Evolutionary conservation across 2,888 invertebrate genomes (phyloP), one percentile per base, ranked within the genome.

Genomic region (Melieria omissa): DNA sequence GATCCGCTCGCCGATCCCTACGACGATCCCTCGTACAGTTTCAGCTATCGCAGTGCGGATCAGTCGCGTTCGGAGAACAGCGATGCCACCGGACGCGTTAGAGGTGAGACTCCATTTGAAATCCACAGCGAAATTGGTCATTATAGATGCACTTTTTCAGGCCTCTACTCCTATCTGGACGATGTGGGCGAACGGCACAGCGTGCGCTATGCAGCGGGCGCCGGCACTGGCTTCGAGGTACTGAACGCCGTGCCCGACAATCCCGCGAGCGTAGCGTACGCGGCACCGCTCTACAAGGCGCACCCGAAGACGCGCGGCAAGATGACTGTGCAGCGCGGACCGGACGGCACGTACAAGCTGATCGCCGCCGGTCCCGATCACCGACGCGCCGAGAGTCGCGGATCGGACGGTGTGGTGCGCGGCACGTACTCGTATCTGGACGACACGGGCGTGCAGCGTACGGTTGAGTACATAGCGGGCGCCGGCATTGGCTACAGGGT

Each of bases 391-490:
- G 93, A 94, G 85, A 90, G 91, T 76, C 92, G 92, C 75, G 93
- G 92, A 75, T 88, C 92, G 0, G 90, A 90, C 70, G 93, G 93
- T 14, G 90, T 93, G 76, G 93, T 93, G 2, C 88, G 92, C 76
- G 94, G 93, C 47, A 92, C 93, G 0, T 93, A 93, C 87, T 93
- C 93, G 0, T 94, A 93, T 82, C 85, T 93, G 16, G 93, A 93
- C 78, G 93, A 93, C 80, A 93, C 93, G 86, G 93, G 93, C 1
- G 90, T 92, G 44, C 93, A 93, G 83, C 90, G 91, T 76, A 92
- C 93, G 0, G 93, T 93, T 0, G 91, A 93, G 84, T 94, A 94
- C 83, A 93, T 86, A 77, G 93, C 93, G 0, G 93, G 94, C 0
- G 93, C 94, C 0, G 92, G 87, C 75, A 93, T 93, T 62, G 94